Percentiles rank a stretch among this genome's conserved stretches.
phyloP scores from a whole-genome alignment of 2,888 invertebrate species.

The Drosophila paracracens region DNA sequence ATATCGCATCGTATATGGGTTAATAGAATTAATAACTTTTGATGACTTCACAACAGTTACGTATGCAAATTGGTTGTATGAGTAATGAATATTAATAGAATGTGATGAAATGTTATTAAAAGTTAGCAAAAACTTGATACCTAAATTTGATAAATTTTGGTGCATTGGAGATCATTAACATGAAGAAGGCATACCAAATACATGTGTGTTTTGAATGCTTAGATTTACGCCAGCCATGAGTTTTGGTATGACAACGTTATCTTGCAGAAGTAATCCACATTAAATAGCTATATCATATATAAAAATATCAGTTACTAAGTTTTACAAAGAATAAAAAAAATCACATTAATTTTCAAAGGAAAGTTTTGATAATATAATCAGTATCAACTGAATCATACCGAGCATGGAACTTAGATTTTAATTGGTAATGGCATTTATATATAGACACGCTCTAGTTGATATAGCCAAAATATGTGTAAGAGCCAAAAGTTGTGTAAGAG shows the following conservation, averaged over 20 bases:
- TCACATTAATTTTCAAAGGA: background rate
- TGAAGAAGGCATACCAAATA: background rate
- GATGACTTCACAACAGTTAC: slow-evolving; percentile 27
- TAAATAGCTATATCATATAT: background rate
- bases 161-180: background rate
- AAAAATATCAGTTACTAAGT: background rate
- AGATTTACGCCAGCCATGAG: background rate
- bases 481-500: no score
- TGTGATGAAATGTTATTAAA: background rate
- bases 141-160: background rate
- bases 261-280: background rate
- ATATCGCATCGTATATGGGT: slow-evolving; percentile 15
- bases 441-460: background rate
- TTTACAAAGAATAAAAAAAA: slow-evolving; percentile 1
- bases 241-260: background rate
- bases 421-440: background rate
- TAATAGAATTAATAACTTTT: slow-evolving; percentile 14
- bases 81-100: slow-evolving; percentile 8
- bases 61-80: slow-evolving; percentile 18
- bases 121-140: background rate
- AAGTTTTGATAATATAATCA: background rate
- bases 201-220: background rate
- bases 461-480: background rate
- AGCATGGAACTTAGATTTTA: background rate
- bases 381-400: slow-evolving; percentile 16